phyloP scores from a whole-genome alignment of 2,797 vertebrate species.

The Petrocephalus sullivani region DNA sequence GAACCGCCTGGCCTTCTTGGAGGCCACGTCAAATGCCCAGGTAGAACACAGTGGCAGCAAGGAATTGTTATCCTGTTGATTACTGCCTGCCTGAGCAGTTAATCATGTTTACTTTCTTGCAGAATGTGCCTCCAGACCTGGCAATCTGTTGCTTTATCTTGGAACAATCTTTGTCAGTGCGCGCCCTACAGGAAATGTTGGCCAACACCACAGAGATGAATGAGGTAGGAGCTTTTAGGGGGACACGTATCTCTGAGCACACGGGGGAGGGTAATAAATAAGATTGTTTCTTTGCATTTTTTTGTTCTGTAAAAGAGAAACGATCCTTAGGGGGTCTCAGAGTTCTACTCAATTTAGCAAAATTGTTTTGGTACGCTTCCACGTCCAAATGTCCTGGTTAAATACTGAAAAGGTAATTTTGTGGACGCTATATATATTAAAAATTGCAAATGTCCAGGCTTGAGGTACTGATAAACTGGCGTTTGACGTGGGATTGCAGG shows the following conservation, averaged over 20 bases:
- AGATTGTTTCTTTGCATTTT: background rate
- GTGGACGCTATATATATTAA: background rate
- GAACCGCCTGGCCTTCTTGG: slow-evolving; percentile 84
- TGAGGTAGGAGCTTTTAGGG: slow-evolving; percentile 46
- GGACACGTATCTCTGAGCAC: background rate
- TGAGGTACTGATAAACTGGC: slow-evolving; percentile 79
- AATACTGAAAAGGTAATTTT: background rate
- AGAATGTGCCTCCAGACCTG: slow-evolving; percentile 87
- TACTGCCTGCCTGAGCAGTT: background rate
- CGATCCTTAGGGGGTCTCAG: background rate
- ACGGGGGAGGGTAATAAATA: background rate
- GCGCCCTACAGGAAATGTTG: slow-evolving; percentile 89
- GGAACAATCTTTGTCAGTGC: slow-evolving; percentile 86
- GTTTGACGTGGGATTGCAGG: slow-evolving; percentile 87
- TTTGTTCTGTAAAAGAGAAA: background rate
- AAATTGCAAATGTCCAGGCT: background rate
- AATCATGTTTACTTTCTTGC: slow-evolving; percentile 23
- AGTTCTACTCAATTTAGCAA: background rate
- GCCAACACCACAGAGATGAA: slow-evolving; percentile 75
- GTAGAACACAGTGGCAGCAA: slow-evolving; percentile 42
- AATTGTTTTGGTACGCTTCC: background rate
- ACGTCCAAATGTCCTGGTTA: background rate
- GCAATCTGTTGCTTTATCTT: slow-evolving; percentile 83
- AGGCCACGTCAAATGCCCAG: slow-evolving; percentile 87
- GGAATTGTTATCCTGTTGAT: background rate